A percentile compares a stretch with the other conserved stretches of the same genome.
Evolutionary conservation across 2,888 invertebrate genomes (phyloP).

Genomic region (Nomada fucata): DNA sequence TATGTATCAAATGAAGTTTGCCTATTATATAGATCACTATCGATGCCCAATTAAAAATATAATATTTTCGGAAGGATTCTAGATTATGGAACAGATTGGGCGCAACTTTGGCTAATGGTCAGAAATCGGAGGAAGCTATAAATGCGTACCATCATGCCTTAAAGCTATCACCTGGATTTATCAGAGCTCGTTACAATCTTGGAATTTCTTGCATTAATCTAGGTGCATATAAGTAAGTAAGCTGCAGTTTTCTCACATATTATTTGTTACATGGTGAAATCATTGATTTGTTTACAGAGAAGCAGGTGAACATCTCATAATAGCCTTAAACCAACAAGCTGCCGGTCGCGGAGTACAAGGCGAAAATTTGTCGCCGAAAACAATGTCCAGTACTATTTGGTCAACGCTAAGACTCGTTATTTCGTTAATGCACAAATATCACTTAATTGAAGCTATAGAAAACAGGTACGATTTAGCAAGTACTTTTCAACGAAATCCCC

Average conservation of each 20-base stretch:
- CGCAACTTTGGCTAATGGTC: constrained; percentile 98
- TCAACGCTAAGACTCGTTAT: constrained; percentile 95
- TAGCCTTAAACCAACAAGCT: constrained; percentile 96
- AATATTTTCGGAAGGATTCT: constrained; percentile 88
- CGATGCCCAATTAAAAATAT: constrained; percentile 25
- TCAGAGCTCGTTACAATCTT: constrained; percentile 98
- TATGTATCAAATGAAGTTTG: constrained; percentile 80
- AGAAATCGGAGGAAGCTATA: constrained; percentile 97
- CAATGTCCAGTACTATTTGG: constrained; percentile 97
- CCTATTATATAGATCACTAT: constrained; percentile 12
- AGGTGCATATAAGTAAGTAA: constrained; percentile 90
- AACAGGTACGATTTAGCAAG: constrained; percentile 80
- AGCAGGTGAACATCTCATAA: constrained; percentile 97
- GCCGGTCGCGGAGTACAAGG: constrained; percentile 87
- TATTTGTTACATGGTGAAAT: background rate
- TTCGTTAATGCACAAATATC: constrained; percentile 89
- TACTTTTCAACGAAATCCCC: background rate
- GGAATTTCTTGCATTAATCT: constrained; percentile 99
- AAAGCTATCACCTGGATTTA: constrained; percentile 96
- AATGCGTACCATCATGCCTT: constrained; percentile 97
- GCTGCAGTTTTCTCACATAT: background rate
- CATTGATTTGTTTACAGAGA: constrained; percentile 86
- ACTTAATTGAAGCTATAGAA: constrained; percentile 85
- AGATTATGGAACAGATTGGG: constrained; percentile 98
- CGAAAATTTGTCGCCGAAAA: constrained; percentile 83